Base-by-base conservation (phyloP, 92 coral and sea anemone species). In the Paragorgia papillata region DNA sequence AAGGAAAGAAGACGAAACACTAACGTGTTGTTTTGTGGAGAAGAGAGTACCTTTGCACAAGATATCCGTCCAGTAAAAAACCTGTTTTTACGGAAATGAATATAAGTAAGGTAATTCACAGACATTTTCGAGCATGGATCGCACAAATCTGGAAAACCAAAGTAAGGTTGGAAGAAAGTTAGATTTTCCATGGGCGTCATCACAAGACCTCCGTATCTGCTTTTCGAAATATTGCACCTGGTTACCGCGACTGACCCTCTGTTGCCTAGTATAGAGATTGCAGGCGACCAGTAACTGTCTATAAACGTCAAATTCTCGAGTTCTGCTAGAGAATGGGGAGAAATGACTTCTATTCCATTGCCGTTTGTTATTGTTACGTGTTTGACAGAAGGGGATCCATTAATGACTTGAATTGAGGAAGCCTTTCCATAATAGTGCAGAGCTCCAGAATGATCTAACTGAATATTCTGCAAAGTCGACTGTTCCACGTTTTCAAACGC, bases 21-120 rank as follows among this genome's bases (percentile, higher is more conserved):
- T n/a, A 64, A 19, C 10, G 20, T 34, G 24, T 50, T 64, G n/a
- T 64, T 64, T 26, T 37, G 25, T 22, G 71, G 71, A 5, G 71
- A 64, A 20, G 18, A 2, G n/a, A 64, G 25, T 64, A 34, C 71
- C 37, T 35, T 21, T n/a, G 2, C 2, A 32, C 71, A 64, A 64
- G n/a, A 34, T 62, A 64, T 8, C 13, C 21, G 30, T 2, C 4
- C 30, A 7, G 2, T 9, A 15, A 46, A 7, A 34, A 5, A 24
- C 0, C 9, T 7, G 54, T 19, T 40, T 29, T n/a, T 2, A n/a
- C n/a, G n/a, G 19, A 9, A 9, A 0, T 35, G 19, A 29, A 37
- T 35, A 64, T 35, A 26, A 4, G 22, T 35, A 6, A 53, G 5
- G 30, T 19, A 10, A 21, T 64, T 32, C 31, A 64, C 54, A n/a